These are phyloP conservation scores for Diaphora mendica DNA, from an alignment of 2,888 invertebrate genomes.

Conservation along the genomic window DNA sequence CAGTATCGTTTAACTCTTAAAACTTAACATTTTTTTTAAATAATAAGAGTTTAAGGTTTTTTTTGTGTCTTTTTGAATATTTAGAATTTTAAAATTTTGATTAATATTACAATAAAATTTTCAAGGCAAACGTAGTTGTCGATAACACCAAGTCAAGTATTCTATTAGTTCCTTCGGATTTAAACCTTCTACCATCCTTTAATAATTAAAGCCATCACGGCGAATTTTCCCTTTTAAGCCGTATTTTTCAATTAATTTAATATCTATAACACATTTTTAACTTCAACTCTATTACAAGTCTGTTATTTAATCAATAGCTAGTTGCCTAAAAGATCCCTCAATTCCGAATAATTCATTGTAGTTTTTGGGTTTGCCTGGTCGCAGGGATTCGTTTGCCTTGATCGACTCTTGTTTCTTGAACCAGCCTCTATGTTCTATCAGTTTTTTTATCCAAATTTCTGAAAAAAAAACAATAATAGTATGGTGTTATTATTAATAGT, in stretches of 20 bases:
- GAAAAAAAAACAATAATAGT: conserved; percentile 44
- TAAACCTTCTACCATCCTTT: background rate
- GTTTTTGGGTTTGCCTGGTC: conserved; percentile 94
- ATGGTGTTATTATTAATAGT: background rate
- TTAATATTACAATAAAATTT: background rate
- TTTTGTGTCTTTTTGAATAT: background rate
- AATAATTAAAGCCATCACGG: background rate
- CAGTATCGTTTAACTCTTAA: background rate
- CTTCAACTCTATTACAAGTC: background rate
- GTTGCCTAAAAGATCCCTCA: conserved; percentile 94
- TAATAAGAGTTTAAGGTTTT: background rate
- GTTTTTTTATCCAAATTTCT: conserved; percentile 92
- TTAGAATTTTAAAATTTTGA: background rate
- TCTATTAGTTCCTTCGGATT: background rate
- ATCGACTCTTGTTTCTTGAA: conserved; percentile 91
- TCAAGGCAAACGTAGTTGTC: background rate
- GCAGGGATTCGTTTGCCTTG: conserved; percentile 91
- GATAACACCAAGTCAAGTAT: too few relatives aligned
- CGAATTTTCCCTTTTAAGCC: background rate
- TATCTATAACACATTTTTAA: background rate
- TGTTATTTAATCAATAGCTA: conserved; percentile 89
- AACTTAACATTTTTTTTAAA: background rate
- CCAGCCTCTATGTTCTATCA: conserved; percentile 91
- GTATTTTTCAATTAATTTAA: background rate
- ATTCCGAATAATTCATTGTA: conserved; percentile 94